Percentiles rank a stretch among this genome's conserved stretches.
Evolutionary conservation across 2,888 invertebrate species (phyloP).

Genomic region (Catocala fraxini): DNA sequence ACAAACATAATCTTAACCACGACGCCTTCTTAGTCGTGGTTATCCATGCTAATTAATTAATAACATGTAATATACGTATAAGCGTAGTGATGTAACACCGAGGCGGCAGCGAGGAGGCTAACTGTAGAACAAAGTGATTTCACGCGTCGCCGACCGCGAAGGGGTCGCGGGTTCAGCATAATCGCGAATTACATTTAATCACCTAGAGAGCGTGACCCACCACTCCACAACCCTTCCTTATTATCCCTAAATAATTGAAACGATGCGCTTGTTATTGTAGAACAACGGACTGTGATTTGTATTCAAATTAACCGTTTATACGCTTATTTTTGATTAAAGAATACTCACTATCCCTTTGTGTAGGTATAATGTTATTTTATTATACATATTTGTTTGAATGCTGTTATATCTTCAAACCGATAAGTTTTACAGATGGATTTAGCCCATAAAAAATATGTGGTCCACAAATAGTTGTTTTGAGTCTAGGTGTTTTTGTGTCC

Average conservation of each 20-base stretch:
- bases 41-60: not conserved
- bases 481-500: too few species aligned
- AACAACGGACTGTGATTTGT: constrained; percentile 60
- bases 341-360: not conserved
- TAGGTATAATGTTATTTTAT: not conserved
- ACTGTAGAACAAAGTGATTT: constrained; percentile 85
- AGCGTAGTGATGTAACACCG: constrained; percentile 12
- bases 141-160: constrained; percentile 75
- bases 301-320: constrained; percentile 44
- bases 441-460: too few species aligned
- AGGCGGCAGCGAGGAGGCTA: constrained; percentile 71
- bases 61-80: constrained; percentile 15
- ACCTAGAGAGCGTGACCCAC: constrained; percentile 63
- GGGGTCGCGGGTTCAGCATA: constrained; percentile 76
- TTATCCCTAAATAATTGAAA: constrained; percentile 76
- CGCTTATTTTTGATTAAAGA: constrained; percentile 16
- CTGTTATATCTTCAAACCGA: not conserved
- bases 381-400: not conserved
- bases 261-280: constrained; percentile 69
- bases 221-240: constrained; percentile 78
- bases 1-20: too few species aligned
- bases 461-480: too few species aligned
- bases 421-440: too few species aligned
- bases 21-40: too few species aligned
- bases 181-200: constrained; percentile 79